A percentile compares a stretch with the other conserved stretches of the same genome.
Evolutionary conservation across 2,797 vertebrate genomes (phyloP).

Genomic region (Tragopan temminckii): DNA sequence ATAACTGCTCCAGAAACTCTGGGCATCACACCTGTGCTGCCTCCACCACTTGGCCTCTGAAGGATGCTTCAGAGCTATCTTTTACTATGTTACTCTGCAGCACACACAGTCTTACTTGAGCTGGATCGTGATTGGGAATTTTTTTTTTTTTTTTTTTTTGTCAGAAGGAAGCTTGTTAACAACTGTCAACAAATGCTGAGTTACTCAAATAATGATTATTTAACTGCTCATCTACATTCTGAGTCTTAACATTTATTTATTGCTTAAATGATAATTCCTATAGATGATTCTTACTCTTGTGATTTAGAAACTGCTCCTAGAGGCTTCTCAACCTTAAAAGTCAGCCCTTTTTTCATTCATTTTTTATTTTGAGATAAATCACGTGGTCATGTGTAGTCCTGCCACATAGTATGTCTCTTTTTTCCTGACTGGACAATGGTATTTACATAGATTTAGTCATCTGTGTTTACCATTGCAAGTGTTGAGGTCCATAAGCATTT

Average conservation of each 20-base stretch:
- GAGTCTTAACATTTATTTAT: neutral
- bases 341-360: accelerated
- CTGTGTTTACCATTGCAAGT: neutral
- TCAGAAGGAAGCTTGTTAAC: neutral
- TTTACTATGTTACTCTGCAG: neutral
- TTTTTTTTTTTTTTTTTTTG: neutral
- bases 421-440: neutral
- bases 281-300: neutral
- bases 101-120: neutral
- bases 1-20: neutral
- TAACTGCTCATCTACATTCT: neutral
- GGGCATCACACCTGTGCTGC: neutral
- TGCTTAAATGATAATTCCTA: neutral
- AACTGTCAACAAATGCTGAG: neutral
- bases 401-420: neutral
- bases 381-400: neutral
- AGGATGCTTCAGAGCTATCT: neutral
- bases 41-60: neutral
- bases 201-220: neutral
- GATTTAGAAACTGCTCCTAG: neutral
- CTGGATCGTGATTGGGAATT: neutral
- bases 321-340: neutral
- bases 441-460: neutral
- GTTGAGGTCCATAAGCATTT: neutral
- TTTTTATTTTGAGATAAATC: neutral